Conservation (phyloP, 2,888 invertebrate species). For the Melanargia galathea region DNA sequence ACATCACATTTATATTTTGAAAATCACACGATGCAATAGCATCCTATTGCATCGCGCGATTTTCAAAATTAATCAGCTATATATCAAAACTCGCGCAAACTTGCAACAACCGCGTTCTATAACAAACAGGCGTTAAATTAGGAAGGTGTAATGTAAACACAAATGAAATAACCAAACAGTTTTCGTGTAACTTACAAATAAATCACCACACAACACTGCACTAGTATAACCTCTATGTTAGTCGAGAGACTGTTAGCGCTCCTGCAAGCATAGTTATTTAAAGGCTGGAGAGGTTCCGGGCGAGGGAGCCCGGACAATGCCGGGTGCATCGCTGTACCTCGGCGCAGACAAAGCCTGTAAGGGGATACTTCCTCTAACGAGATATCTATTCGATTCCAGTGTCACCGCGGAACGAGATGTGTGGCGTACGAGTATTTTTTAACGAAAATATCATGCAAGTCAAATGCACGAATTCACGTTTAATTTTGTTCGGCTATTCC, state of each 20-base stretch:
- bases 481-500: background rate
- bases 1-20: no score
- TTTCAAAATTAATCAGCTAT: no score
- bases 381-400: conserved; percentile 62
- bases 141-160: background rate
- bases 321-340: conserved; percentile 61
- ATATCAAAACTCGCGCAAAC: no score
- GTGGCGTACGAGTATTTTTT: conserved; percentile 23
- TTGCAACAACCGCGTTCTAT: no score
- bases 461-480: background rate
- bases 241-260: conserved; percentile 58
- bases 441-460: background rate
- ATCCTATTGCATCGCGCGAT: no score
- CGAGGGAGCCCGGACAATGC: conserved; percentile 67
- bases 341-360: conserved; percentile 72
- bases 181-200: conserved; percentile 2
- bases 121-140: no score
- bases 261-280: conserved; percentile 68
- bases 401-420: conserved; percentile 49
- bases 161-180: background rate
- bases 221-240: conserved; percentile 39
- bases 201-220: conserved; percentile 44
- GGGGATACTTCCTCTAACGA: conserved; percentile 78
- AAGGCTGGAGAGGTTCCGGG: conserved; percentile 67
- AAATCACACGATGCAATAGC: no score